These are phyloP conservation scores for Calameuta pallipes DNA, from an alignment of 2,888 invertebrate genomes.

Conservation along the genomic window DNA sequence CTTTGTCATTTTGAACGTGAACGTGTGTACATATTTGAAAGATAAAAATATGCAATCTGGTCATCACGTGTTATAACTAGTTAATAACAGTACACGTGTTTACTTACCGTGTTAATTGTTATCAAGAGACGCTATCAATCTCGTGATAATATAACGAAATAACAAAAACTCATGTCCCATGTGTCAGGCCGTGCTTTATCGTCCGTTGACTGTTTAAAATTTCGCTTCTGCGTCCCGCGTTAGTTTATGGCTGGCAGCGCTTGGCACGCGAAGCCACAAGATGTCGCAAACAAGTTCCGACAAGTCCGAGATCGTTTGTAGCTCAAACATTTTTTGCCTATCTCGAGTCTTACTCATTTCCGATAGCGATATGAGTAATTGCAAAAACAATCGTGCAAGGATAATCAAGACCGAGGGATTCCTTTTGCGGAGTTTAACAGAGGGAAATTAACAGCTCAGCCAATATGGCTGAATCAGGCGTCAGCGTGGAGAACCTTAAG, in stretches of 20 bases:
- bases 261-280: background rate
- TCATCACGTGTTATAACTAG: background rate
- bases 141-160: background rate
- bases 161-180: background rate
- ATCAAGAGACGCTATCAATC: background rate
- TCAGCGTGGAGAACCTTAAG: background rate
- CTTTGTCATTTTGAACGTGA: too few species aligned
- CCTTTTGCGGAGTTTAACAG: background rate
- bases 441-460: background rate
- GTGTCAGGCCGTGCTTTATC: background rate
- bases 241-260: background rate
- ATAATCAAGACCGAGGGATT: background rate
- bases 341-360: slow-evolving; percentile 1
- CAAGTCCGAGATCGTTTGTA: background rate
- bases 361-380: background rate
- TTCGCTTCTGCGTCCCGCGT: background rate
- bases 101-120: background rate
- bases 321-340: background rate
- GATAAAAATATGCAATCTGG: background rate
- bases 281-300: background rate
- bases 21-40: background rate
- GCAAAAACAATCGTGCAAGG: background rate
- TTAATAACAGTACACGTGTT: background rate
- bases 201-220: background rate
- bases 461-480: background rate